These are phyloP conservation scores for Cherax destructor DNA, from an alignment of 1,140 invertebrate species.

Conservation along the genomic window DNA sequence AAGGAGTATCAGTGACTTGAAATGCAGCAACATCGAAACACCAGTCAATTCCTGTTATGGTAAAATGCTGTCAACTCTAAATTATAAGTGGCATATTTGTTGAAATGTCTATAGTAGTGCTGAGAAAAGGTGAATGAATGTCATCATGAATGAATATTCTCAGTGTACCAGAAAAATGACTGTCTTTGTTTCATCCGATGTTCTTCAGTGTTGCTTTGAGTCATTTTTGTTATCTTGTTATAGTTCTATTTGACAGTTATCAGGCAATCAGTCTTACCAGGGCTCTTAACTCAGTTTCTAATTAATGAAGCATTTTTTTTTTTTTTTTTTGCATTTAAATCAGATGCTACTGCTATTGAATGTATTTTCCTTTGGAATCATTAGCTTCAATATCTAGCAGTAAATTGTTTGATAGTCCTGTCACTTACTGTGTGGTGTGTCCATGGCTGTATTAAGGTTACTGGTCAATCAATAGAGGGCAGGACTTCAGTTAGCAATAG, in stretches of 20 bases:
- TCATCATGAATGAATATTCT: not conserved
- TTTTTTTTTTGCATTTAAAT: not conserved
- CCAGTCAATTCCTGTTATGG: not conserved
- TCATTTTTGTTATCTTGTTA: not conserved
- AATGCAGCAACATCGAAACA: conserved; percentile 5
- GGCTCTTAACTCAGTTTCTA: not conserved
- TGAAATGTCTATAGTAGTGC: not conserved
- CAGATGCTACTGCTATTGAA: not conserved
- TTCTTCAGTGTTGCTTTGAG: not conserved
- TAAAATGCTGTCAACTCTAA: not conserved
- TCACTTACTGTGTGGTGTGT: not conserved
- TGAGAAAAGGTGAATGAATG: not conserved
- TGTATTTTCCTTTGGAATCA: not conserved
- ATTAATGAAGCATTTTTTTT: not conserved
- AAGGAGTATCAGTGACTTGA: not conserved
- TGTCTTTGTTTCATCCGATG: not conserved
- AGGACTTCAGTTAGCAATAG: not conserved
- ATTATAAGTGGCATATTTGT: not conserved
- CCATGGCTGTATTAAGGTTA: not conserved
- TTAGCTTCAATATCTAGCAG: not conserved
- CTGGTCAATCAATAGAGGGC: not conserved
- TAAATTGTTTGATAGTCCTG: not conserved
- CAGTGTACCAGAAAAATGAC: not conserved
- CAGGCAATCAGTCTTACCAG: not conserved
- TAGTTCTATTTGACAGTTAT: not conserved